Evolutionary conservation across 2,888 invertebrate genomes (phyloP), one percentile per base, ranked within the genome.

Genomic region (Drosophila aldrichi): DNA sequence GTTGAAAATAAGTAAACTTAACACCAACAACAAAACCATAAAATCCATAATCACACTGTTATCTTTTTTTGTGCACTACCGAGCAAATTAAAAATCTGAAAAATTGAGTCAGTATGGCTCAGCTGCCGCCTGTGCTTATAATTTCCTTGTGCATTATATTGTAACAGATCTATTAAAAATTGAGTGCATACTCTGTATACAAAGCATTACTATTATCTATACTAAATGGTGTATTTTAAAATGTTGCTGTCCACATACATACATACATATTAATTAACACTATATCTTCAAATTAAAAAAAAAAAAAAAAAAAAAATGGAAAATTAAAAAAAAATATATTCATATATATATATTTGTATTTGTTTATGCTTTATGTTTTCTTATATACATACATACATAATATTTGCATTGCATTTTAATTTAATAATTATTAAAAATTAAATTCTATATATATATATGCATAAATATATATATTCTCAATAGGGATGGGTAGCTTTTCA

Each of bases 231-330:
- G 74, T 82, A 74, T 85, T 82, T 78, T 74, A 55, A 82, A 85
- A 79, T 86, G 64, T 88, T 88, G 87, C 87, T 86, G 89, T 88
- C 87, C 81, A 82, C 76, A 80, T 71, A 59, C 68, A 72, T 58
- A 51, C 51, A 62, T 71, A 70, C 67, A 77, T 66, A 70, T 65
- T 57, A 66, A 60, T 70, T 67, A 65, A 73, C 76, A 63, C 76
- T 86, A 58, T 79, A 75, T 69, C 52, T 67, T 57, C 64, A 77
- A 65, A 40, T 65, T 38, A 36, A 43, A 63, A 49, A 68, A 57
- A 34, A 29, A 68, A 57, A 32, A 29, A 29, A 29, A 32, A 51
- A 58, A 71, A 18, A 44, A 22, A 60, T 54, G 25, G 52, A 36
- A 56, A 75, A 38, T 25, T 48, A 58, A 80, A 36, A 71, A 70